Base-by-base conservation (phyloP, 37 sponge, comb jelly and placozoan species). In the Aplysina aerophoba region DNA sequence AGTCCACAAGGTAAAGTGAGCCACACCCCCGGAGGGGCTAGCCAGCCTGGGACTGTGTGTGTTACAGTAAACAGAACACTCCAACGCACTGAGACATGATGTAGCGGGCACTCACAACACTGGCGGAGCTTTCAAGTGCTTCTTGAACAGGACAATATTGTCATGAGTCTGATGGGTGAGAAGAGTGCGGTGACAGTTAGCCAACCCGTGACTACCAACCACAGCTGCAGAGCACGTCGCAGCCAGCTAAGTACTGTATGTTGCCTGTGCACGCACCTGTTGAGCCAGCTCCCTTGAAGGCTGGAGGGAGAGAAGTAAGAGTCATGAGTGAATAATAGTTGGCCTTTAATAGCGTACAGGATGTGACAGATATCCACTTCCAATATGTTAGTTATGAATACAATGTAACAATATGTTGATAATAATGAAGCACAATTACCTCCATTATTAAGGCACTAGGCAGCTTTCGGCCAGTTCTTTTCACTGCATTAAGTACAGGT, bases 201-300 rank as follows among this genome's bases (percentile, higher is more conserved):
- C 4, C 4, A 25, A 13, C 4, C 4, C 50, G 8, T 44, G 50
- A 44, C 8, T 44, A 8, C 8, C 50, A n/a, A n/a, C n/a, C n/a
- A n/a, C n/a, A n/a, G n/a, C n/a, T n/a, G n/a, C n/a, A n/a, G n/a
- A n/a, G n/a, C n/a, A n/a, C n/a, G n/a, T n/a, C n/a, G n/a, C n/a
- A n/a, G n/a, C n/a, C n/a, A n/a, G n/a, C n/a, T n/a, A n/a, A n/a
- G n/a, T n/a, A n/a, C n/a, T n/a, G n/a, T n/a, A n/a, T n/a, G n/a
- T n/a, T n/a, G n/a, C n/a, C n/a, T n/a, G n/a, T 44, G 6, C 8
- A 44, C 50, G 11, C 6, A 69, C 71, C 71, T 69, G 98, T 59
- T 97, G 94, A 25, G 98, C 98, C 69, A 97, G 64, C 85, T 97
- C 98, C 22, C 98, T 80, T 38, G 96, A 85, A 33, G 98, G 98